Base-by-base conservation (phyloP, 1,140 invertebrate species). In the Apis florea region DNA sequence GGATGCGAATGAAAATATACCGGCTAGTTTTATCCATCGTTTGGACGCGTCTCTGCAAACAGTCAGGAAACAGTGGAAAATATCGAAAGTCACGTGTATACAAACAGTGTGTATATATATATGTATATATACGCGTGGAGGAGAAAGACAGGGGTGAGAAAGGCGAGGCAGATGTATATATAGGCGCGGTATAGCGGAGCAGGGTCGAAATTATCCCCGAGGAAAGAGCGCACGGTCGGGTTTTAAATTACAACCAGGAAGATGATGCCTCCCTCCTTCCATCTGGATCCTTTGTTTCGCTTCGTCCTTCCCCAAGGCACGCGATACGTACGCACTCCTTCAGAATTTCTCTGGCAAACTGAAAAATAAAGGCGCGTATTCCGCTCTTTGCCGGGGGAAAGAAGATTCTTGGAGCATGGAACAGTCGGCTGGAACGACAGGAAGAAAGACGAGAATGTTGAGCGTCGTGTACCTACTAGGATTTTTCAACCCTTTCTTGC, bases 231-330 rank as follows among this genome's bases (percentile, higher is more conserved):
- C 54, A 31, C 66, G 64, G 31, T 64, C 69, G 64, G 78, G 61
- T 82, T 87, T 86, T 78, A 87, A 87, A 87, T 87, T 82, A 84
- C 58, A 74, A 87, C 83, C 83, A 87, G 85, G 86, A 87, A 87
- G 79, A 87, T 87, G 67, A 56, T 74, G 31, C 85, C n/a, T 31
- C 75, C 24, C 12, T 17, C 15, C 53, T 12, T 11, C 77, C 74
- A 87, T 87, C 86, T 79, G 82, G 75, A 84, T 77, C 86, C 79
- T 88, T 88, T 88, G 86, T 88, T 87, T 87, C 86, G 69, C 70
- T 87, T 40, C 79, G 85, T 84, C 83, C 86, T 87, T 88, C 75
- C 71, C 71, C 63, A 84, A 82, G 71, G 83, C 69, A 73, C 72
- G 85, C 71, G 85, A 82, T 78, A 82, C 83, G 71, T 67, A 67